A percentile compares a stretch with the other conserved stretches of the same genome.
phyloP scores from a whole-genome alignment of 2,888 invertebrate genomes.

The Drosophila melanosoma region DNA sequence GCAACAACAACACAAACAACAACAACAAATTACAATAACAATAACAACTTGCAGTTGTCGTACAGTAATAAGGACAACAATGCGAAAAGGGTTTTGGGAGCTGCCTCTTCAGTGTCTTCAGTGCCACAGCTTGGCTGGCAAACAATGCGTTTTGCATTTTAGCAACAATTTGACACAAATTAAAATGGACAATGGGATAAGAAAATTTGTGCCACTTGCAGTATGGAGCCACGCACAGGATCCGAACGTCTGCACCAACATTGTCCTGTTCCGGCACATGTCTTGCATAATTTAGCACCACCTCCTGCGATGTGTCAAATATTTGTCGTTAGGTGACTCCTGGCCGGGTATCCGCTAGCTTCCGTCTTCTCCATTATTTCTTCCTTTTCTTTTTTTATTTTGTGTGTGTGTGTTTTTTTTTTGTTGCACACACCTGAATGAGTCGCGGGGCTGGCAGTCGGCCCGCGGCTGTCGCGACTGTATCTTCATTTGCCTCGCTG shows the following conservation, averaged over 20 bases:
- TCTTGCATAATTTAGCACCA: slow-evolving; percentile 68
- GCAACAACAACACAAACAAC: slow-evolving; percentile 31
- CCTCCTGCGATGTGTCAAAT: slow-evolving; percentile 70
- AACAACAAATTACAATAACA: slow-evolving; percentile 41
- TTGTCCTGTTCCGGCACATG: slow-evolving; percentile 61
- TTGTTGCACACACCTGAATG: slow-evolving; percentile 65
- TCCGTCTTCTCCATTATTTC: slow-evolving; percentile 49
- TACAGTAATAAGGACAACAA: slow-evolving; percentile 56
- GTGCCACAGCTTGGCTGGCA: slow-evolving; percentile 26
- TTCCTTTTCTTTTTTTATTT: slow-evolving; percentile 13
- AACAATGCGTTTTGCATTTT: slow-evolving; percentile 80
- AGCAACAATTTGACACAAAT: slow-evolving; percentile 81
- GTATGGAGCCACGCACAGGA: slow-evolving; percentile 36
- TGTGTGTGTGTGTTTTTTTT: neutral
- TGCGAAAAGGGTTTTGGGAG: slow-evolving; percentile 30
- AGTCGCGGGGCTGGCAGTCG: slow-evolving; percentile 39
- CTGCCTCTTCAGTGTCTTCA: neutral
- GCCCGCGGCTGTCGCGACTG: slow-evolving; percentile 65
- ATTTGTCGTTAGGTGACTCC: slow-evolving; percentile 70
- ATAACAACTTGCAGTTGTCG: slow-evolving; percentile 38
- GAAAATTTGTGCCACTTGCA: slow-evolving; percentile 53
- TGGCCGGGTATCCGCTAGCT: slow-evolving; percentile 47
- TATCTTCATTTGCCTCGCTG: slow-evolving; percentile 66
- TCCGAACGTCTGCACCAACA: neutral
- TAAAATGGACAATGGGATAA: slow-evolving; percentile 68